Conservation (phyloP, 2,113 vertebrate species). For the Coptodon bakossiorum region DNA sequence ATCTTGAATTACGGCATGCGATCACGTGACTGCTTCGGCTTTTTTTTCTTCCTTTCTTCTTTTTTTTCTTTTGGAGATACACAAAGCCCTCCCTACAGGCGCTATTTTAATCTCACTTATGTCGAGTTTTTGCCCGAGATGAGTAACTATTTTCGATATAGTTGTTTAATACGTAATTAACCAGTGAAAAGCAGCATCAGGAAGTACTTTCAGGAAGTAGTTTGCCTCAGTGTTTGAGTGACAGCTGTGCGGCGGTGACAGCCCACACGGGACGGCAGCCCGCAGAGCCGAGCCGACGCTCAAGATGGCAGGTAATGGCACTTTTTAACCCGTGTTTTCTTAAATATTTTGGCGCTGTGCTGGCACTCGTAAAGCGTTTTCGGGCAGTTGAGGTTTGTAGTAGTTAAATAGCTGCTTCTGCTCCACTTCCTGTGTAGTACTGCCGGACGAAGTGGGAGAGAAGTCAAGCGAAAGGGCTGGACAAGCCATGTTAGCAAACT, state of each 20-base stretch:
- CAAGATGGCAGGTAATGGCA: slow-evolving; percentile 79
- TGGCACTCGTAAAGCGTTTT: accelerated
- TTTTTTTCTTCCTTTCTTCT: not conserved
- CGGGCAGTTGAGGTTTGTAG: accelerated
- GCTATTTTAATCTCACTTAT: slow-evolving; percentile 11
- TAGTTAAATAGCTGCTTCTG: not conserved
- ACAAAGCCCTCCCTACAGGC: slow-evolving; percentile 19
- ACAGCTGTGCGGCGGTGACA: slow-evolving; percentile 70
- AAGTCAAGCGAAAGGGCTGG: slow-evolving; percentile 46
- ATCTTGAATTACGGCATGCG: slow-evolving; percentile 65
- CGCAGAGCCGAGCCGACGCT: slow-evolving; percentile 61
- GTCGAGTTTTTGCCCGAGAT: not conserved
- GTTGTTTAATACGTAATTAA: not conserved
- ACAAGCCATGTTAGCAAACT: slow-evolving; percentile 53
- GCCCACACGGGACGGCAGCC: slow-evolving; percentile 67
- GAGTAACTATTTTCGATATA: not conserved
- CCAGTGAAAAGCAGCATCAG: not conserved
- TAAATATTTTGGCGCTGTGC: not conserved
- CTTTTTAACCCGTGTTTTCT: slow-evolving; percentile 39
- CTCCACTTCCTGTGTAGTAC: not conserved
- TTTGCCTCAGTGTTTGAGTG: slow-evolving; percentile 56
- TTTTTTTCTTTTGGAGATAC: not conserved
- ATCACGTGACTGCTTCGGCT: slow-evolving; percentile 63
- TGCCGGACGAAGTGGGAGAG: not conserved
- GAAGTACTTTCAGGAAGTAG: slow-evolving; percentile 71